A percentile compares a stretch with the other conserved stretches of the same genome.
Evolutionary conservation across 2,797 vertebrate species (phyloP).

Genomic region (Lacerta viridis): DNA sequence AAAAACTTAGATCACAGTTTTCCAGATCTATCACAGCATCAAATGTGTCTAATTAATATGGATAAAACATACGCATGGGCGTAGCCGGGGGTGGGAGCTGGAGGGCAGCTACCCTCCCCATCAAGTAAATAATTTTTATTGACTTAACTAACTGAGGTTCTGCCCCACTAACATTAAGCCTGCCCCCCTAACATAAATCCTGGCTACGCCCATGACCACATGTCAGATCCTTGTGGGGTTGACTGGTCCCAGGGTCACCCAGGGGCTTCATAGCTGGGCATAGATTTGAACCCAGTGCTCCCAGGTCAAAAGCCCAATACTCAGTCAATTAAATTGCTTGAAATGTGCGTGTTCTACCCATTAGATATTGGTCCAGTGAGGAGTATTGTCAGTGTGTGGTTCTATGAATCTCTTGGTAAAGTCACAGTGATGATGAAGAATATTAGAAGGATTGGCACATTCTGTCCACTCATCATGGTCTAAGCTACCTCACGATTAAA

Average conservation of each 20-base stretch:
- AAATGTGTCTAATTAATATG: not conserved
- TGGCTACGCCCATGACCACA: no score
- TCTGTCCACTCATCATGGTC: not conserved
- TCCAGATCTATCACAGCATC: not conserved
- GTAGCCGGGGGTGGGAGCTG: no score
- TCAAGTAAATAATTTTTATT: no score
- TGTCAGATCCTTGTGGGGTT: not conserved
- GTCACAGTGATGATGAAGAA: not conserved
- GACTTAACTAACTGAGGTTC: no score
- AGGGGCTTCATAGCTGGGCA: not conserved
- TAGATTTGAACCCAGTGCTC: not conserved
- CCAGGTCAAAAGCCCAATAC: not conserved
- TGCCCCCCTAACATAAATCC: no score
- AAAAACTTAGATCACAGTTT: no score
- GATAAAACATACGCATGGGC: not conserved
- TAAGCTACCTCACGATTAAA: not conserved
- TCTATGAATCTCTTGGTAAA: not conserved
- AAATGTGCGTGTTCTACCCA: not conserved
- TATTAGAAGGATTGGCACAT: not conserved
- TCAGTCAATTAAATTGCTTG: not conserved
- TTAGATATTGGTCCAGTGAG: not conserved
- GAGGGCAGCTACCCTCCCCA: no score
- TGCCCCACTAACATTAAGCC: no score
- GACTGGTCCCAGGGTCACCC: no score
- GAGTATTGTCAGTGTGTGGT: not conserved